Evolutionary conservation across 35 echinoderm and acorn worm species (phyloP).

Genomic region (Hemicentrotus pulcherrimus): DNA sequence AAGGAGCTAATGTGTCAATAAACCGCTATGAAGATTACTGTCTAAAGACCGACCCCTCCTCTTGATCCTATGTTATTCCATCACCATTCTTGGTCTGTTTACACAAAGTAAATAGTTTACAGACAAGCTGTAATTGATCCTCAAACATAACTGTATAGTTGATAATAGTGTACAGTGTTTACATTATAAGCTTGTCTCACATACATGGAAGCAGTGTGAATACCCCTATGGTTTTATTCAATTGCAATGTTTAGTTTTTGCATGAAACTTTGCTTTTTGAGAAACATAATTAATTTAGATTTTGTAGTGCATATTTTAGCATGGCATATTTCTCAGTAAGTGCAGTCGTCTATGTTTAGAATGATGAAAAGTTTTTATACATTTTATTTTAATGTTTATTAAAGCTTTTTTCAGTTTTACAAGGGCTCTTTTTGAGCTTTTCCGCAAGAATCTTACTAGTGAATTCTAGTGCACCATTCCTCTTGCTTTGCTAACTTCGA

Average conservation of each 20-base stretch:
- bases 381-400: too few species aligned
- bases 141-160: slow-evolving; percentile 2
- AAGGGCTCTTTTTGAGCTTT: too few species aligned
- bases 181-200: background rate
- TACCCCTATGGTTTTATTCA: background rate
- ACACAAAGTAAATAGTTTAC: background rate
- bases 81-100: background rate
- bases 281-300: too few species aligned
- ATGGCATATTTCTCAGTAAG: too few species aligned
- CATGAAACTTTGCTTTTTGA: background rate
- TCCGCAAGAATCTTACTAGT: too few species aligned
- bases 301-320: too few species aligned
- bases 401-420: too few species aligned
- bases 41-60: background rate
- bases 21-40: background rate
- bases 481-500: too few species aligned
- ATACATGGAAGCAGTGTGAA: background rate
- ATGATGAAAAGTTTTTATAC: too few species aligned
- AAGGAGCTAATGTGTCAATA: background rate
- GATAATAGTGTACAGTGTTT: background rate
- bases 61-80: background rate
- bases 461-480: too few species aligned
- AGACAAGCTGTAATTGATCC: background rate
- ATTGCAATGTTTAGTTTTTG: background rate
- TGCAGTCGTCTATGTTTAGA: too few species aligned